Evolutionary conservation across 2,888 invertebrate genomes (phyloP), one percentile per base, ranked within the genome.

Genomic region (Cantharis rustica): DNA sequence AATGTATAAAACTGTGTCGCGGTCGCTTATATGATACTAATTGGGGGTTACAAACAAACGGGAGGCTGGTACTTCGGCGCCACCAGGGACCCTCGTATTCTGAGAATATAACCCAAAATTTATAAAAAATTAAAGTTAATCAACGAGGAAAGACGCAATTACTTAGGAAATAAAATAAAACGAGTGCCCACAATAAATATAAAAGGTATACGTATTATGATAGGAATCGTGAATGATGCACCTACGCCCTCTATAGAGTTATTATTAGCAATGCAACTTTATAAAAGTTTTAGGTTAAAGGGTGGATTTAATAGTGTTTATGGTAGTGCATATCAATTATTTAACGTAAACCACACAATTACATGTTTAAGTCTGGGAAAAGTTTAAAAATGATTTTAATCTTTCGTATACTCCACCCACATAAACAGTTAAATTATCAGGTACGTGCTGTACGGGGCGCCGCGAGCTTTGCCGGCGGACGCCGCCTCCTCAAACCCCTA

Each of bases 381-480:
- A 82, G 82, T 80, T 82, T 83, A 78, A 82, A 79, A 84, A 81
- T 83, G 84, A 82, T 84, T 84, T 83, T 84, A 82, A 84, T 84
- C 84, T 83, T 80, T 82, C 81, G 80, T 83, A 80, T 83, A 84
- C 85, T 84, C 86, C 86, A 86, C 86, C 86, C 86, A 86, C 86
- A 86, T 84, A 85, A 86, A 85, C 85, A 84, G 85, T 83, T 82
- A 86, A 86, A 86, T 86, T 86, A 85, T 84, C 85, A 84, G 86
- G 84, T 86, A 85, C 82, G 80, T 79, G 83, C 83, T 83, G 80
- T 81, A 81, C 84, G 83, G 85, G 85, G 85, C 84, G 85, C 87
- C 87, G 84, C 85, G 83, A 83, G 86, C 85, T 83, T 85, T 84
- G 84, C 84, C 83, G 83, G 83, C 83, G 84, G 85, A 82, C 84